phyloP scores from a whole-genome alignment of 1,140 invertebrate genomes.

The Formica exsecta region DNA sequence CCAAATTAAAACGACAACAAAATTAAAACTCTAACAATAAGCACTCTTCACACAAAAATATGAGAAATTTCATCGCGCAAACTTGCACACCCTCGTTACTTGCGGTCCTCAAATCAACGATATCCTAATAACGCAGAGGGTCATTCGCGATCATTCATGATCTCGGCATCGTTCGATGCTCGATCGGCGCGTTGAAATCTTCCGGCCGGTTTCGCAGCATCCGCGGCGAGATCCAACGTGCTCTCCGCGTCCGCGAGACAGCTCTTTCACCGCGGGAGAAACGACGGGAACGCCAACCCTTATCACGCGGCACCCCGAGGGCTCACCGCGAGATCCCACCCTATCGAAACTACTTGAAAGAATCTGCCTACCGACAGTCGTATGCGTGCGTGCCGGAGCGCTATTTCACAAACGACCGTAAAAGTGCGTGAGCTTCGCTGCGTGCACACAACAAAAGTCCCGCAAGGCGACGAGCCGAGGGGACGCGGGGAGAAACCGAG shows the following conservation, averaged over 20 bases:
- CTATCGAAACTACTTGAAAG: not conserved
- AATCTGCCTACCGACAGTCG: conserved; percentile 21
- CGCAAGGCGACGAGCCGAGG: conserved; percentile 13
- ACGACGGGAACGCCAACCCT: not conserved
- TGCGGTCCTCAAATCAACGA: not conserved
- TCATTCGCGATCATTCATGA: not conserved
- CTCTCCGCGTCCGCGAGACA: conserved; percentile 18
- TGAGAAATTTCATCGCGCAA: not conserved
- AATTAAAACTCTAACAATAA: not conserved
- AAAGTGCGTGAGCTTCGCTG: not conserved
- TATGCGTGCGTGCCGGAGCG: conserved; percentile 41
- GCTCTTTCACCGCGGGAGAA: not conserved
- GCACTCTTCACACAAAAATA: conserved; percentile 4
- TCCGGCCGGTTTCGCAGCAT: conserved; percentile 53
- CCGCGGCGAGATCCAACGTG: conserved; percentile 38
- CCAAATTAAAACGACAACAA: no score
- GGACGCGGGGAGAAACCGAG: not conserved
- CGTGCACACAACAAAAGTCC: conserved; percentile 6
- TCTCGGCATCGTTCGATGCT: not conserved
- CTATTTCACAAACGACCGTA: conserved; percentile 25
- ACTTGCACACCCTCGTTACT: not conserved
- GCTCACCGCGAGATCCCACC: not conserved
- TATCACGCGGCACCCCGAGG: not conserved
- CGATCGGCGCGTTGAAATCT: conserved; percentile 49
- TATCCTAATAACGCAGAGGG: not conserved